A percentile compares a stretch with the other conserved stretches of the same genome.
Evolutionary conservation across 2,888 invertebrate genomes (phyloP).

Genomic region (Luperina nickerlii): DNA sequence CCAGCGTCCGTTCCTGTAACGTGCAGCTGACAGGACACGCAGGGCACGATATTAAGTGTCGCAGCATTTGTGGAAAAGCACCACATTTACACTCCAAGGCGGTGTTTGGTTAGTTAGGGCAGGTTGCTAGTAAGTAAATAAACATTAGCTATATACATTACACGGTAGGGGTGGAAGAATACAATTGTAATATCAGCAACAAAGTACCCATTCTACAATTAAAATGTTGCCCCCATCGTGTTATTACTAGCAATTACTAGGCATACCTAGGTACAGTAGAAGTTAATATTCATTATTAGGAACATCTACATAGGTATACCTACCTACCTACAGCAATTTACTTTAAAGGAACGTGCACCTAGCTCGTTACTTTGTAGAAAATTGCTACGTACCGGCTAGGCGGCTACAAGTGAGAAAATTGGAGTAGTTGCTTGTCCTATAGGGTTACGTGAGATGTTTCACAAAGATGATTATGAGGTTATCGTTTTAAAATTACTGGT

Average conservation of each 20-base stretch:
- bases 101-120: no score
- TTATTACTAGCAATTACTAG: conserved; percentile 3
- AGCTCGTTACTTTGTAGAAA: conserved; percentile 34
- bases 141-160: neutral
- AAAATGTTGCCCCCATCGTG: neutral
- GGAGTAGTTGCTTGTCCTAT: neutral
- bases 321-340: conserved; percentile 19
- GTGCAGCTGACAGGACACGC: no score
- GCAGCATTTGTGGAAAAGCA: no score
- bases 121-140: neutral
- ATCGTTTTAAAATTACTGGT: neutral
- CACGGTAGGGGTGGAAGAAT: neutral
- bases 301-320: neutral
- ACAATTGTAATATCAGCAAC: neutral
- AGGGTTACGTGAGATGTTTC: neutral
- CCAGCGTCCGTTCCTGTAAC: no score
- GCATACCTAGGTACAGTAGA: neutral
- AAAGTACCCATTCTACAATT: conserved; percentile 1
- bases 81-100: no score
- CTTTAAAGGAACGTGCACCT: conserved; percentile 18
- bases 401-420: conserved; percentile 7
- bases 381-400: conserved; percentile 16
- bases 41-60: no score
- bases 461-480: neutral
- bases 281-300: conserved; percentile 9